Evolutionary conservation across 1,140 invertebrate genomes (phyloP), one percentile per base, ranked within the genome.

Genomic region (Orius insidiosus): DNA sequence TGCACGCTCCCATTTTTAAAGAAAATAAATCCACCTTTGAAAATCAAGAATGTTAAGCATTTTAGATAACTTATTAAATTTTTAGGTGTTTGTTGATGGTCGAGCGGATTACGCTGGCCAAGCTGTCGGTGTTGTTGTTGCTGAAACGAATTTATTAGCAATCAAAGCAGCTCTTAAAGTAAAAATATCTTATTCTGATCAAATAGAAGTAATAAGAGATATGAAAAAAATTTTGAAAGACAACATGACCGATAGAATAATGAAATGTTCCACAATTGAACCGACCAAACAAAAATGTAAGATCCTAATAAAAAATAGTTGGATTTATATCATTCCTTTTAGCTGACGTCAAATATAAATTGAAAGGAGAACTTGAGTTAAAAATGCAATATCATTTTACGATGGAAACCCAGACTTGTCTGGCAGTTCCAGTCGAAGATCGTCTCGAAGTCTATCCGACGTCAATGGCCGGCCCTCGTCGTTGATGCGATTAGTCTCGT

Each of bases 101-200:
- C 59, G 65, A 44, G 65, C 84, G 0, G 56, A 60, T 1, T 78
- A 72, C 56, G 75, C 78, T 42, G 77, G 79, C 0, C 81, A 86
- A 56, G 71, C 80, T 0, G 52, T 84, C 8, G 85, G 78, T 0
- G 53, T 87, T 1, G 63, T 89, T 1, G 71, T 76, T 0, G 83
- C 80, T 0, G 58, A 68, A 9, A 72, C 64, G 19, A 63, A 72
- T 13, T 60, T 62, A 11, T 49, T 72, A 16, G 80, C 80, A 0
- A 59, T 74, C 1, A 61, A 69, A 24, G 80, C 79, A 4, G 69
- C 74, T 1, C 64, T 68, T 31, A 60, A 74, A 53, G 76, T 87
- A 1, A 70, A 75, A 56, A 64, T 87, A 11, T 66, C 65, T 8
- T 82, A 85, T 53, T 15, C 37, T 13, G 33, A 51, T 13, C 15